Conservation (phyloP, 2,113 vertebrate species). For the Pteropus alecto region DNA sequence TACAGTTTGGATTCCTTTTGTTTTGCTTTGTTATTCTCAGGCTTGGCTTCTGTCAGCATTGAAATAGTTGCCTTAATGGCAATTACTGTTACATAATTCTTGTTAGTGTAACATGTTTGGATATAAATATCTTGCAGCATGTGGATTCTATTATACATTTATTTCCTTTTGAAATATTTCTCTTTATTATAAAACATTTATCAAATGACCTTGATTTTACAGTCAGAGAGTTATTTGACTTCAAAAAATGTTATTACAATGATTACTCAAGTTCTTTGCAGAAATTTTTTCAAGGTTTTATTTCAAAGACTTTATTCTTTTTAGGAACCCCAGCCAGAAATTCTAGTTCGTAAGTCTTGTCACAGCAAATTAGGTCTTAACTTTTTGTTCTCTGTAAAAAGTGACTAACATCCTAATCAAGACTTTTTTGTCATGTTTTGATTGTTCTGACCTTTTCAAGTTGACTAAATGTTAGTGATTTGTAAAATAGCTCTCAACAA, state of each 20-base stretch:
- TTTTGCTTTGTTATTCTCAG: constrained; percentile 34
- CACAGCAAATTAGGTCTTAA: constrained; percentile 62
- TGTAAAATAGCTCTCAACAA: constrained; percentile 58
- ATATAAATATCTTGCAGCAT: neutral
- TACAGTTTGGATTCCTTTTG: neutral
- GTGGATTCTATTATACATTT: neutral
- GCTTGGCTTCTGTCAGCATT: neutral
- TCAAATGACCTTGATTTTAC: constrained; percentile 28
- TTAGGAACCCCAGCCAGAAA: constrained; percentile 33
- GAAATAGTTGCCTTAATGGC: neutral
- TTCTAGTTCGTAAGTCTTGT: constrained; percentile 23
- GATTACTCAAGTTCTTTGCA: constrained; percentile 18
- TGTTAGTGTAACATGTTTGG: neutral
- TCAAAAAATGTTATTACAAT: neutral
- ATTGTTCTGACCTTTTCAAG: constrained; percentile 68
- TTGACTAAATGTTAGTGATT: constrained; percentile 60
- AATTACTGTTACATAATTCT: neutral
- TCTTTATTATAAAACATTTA: neutral
- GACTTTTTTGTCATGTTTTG: constrained; percentile 50
- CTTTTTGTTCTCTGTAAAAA: constrained; percentile 54
- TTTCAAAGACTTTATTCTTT: neutral
- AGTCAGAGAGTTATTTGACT: neutral
- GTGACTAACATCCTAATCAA: constrained; percentile 56
- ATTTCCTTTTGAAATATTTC: constrained; percentile 16
- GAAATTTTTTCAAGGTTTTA: constrained; percentile 23